These are phyloP conservation scores for Apotomis betuletana DNA, from an alignment of 2,888 invertebrate species.

Conservation along the genomic window DNA sequence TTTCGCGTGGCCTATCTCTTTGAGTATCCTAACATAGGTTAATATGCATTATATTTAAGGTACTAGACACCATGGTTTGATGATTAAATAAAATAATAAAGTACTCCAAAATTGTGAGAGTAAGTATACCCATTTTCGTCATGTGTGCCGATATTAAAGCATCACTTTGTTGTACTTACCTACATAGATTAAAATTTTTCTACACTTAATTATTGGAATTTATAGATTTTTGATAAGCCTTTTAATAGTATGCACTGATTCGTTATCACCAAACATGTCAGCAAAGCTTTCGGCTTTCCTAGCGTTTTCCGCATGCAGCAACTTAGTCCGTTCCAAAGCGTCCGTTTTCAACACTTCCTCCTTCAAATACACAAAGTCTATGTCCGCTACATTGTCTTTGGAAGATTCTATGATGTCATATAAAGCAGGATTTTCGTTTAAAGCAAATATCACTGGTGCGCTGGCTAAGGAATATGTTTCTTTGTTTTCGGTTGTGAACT, in stretches of 20 bases:
- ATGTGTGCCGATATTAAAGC: no score
- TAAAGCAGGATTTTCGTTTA: constrained; percentile 88
- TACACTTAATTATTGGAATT: neutral
- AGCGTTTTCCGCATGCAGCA: constrained; percentile 65
- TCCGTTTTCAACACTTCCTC: constrained; percentile 65
- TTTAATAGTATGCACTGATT: constrained; percentile 69
- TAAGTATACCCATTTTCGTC: no score
- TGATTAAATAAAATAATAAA: no score
- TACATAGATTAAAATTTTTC: no score
- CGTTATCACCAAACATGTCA: constrained; percentile 68
- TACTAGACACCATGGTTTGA: no score
- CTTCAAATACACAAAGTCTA: constrained; percentile 84
- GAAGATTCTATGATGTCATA: constrained; percentile 83
- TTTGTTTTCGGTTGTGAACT: constrained; percentile 82
- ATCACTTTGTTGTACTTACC: no score
- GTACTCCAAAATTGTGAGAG: no score
- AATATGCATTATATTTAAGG: no score
- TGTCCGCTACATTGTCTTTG: constrained; percentile 81
- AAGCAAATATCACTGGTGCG: constrained; percentile 92
- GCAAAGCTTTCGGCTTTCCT: constrained; percentile 64
- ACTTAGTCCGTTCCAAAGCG: constrained; percentile 66
- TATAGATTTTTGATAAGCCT: constrained; percentile 69
- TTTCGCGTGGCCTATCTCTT: no score
- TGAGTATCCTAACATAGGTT: no score
- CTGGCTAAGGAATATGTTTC: constrained; percentile 87